Base-by-base conservation (phyloP, 1,140 invertebrate species). In the Hycleus cichorii region DNA sequence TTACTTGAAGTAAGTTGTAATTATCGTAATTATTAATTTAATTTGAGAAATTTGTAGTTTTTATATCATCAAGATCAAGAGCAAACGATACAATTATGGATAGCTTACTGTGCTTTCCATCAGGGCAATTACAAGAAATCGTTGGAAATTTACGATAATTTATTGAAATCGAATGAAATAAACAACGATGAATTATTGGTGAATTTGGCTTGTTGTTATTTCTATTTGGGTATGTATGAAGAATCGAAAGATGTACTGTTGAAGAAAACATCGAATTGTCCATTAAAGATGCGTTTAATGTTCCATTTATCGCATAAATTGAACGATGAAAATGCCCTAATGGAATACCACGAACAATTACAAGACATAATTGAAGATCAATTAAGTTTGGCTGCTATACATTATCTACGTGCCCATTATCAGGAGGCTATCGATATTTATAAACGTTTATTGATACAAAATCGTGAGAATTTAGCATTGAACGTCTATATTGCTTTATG, bases 391-490 rank as follows among this genome's bases (percentile, higher is more conserved):
- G 97, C 97, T 3, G 93, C 95, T 0, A 93, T 99, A 66, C 94
- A 99, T 74, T 99, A 97, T 73, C 78, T 98, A 44, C 80, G 95
- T 39, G 88, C 89, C 39, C 95, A 98, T 74, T 98, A 97, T 75
- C 95, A 98, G 75, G 96, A 98, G 76, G 95, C 97, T 24, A 98
- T 98, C 64, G 96, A 99, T 75, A 94, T 98, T 64, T 99, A 99
- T 71, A 99, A 99, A 75, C 84, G 92, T 61, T 83, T 98, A 48
- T 77, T 98, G 10, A 73, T 95, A 1, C 92, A 95, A 64, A 95
- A 97, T 76, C 88, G 93, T 66, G 89, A 95, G 49, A 95, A 88
- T 74, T 75, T 96, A 64, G 96, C 96, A 5, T 74, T 99, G 45
- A 97, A 98, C 76, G 93, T 98, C 6, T 99, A 99, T 74, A 88